These are phyloP conservation scores for Odontocolon sp. DNA, from an alignment of 2,888 invertebrate species.

Conservation along the genomic window DNA sequence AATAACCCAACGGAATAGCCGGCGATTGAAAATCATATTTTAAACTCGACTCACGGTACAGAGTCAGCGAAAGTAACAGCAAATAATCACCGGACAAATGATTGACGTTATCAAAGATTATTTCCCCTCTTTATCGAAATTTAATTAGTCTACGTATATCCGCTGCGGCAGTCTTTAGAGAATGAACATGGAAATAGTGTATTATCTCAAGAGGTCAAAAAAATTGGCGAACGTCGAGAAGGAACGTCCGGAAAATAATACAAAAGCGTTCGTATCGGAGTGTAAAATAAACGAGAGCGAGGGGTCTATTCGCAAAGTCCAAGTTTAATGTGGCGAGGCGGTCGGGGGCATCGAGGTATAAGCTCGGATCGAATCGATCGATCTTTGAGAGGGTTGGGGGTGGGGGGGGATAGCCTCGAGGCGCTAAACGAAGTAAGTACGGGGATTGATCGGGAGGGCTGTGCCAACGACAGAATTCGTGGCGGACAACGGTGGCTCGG, in stretches of 20 bases:
- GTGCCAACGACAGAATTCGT: slow-evolving; percentile 64
- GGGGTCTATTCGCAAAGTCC: slow-evolving; percentile 11
- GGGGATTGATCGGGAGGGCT: slow-evolving; percentile 74
- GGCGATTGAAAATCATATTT: slow-evolving; percentile 29
- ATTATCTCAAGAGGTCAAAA: slow-evolving; percentile 30
- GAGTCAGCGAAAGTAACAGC: slow-evolving; percentile 32
- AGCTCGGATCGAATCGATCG: slow-evolving; percentile 55
- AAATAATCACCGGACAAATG: slow-evolving; percentile 49
- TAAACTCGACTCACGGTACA: slow-evolving; percentile 32
- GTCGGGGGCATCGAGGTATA: not conserved
- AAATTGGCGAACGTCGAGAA: slow-evolving; percentile 2
- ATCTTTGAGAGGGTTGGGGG: slow-evolving; percentile 23
- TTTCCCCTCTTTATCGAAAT: slow-evolving; percentile 51
- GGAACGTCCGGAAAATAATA: slow-evolving; percentile 20
- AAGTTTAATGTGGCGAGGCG: slow-evolving; percentile 7
- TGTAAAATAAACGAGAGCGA: slow-evolving; percentile 5
- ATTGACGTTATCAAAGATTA: slow-evolving; percentile 58
- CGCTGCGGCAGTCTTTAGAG: slow-evolving; percentile 59
- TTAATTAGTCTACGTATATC: slow-evolving; percentile 56
- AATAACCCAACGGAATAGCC: slow-evolving; percentile 33
- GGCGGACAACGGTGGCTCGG: slow-evolving; percentile 75
- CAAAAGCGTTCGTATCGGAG: slow-evolving; percentile 8
- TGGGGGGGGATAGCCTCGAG: slow-evolving; percentile 34
- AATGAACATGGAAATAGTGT: slow-evolving; percentile 48
- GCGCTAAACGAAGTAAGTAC: slow-evolving; percentile 78